Evolutionary conservation across 2,797 vertebrate genomes (phyloP).

Genomic region (Botia almorhae): DNA sequence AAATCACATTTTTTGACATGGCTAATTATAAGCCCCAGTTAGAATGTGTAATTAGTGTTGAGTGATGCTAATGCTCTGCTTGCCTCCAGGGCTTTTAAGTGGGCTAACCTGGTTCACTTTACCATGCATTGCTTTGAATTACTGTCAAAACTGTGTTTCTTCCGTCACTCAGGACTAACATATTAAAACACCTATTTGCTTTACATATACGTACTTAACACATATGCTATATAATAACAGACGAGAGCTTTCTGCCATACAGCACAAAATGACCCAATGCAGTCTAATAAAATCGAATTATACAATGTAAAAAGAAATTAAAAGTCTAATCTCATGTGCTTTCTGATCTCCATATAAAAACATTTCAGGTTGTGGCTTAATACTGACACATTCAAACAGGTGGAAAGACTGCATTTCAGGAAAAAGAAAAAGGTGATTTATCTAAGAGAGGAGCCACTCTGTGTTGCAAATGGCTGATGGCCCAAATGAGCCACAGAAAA

Average conservation of each 20-base stretch:
- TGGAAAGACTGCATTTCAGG: constrained; percentile 12
- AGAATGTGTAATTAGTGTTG: constrained; percentile 38
- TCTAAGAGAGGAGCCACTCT: constrained; percentile 19
- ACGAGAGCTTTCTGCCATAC: not conserved
- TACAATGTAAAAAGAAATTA: not conserved
- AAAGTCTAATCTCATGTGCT: not conserved
- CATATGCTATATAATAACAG: not conserved
- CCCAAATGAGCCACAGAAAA: constrained; percentile 46
- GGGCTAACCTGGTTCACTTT: constrained; percentile 29
- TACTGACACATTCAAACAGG: not conserved
- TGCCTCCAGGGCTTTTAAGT: constrained; percentile 44
- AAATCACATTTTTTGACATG: constrained; percentile 48
- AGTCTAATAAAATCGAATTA: not conserved
- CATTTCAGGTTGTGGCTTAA: not conserved
- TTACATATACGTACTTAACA: not conserved
- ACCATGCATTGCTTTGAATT: constrained; percentile 9
- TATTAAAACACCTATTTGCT: constrained; percentile 4
- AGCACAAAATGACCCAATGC: not conserved
- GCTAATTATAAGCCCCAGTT: constrained; percentile 39
- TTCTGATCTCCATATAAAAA: constrained; percentile 17
- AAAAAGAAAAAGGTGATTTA: not conserved
- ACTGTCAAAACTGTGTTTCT: constrained; percentile 24
- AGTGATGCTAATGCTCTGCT: constrained; percentile 29
- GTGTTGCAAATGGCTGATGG: constrained; percentile 38
- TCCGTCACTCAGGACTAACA: constrained; percentile 28